These are phyloP conservation scores for Drosophila burlai DNA, from an alignment of 1,140 invertebrate genomes.

Conservation along the genomic window DNA sequence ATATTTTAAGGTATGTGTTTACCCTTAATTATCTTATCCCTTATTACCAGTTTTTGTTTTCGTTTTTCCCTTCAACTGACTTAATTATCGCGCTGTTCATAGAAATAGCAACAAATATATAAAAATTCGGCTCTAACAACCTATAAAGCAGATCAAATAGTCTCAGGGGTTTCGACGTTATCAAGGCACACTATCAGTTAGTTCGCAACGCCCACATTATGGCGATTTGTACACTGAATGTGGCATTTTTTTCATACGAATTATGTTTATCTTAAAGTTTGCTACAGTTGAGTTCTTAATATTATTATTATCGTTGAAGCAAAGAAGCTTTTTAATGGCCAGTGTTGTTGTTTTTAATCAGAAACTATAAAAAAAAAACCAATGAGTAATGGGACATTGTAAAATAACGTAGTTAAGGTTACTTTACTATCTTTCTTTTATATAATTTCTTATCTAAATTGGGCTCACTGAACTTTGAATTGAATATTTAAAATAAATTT, in stretches of 20 bases:
- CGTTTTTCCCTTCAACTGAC: neutral
- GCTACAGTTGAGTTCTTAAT: neutral
- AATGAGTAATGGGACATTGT: neutral
- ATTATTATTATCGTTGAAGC: neutral
- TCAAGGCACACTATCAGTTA: slow-evolving; percentile 11
- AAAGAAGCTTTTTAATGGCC: neutral
- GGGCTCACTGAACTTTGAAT: neutral
- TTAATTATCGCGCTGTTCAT: slow-evolving; percentile 35
- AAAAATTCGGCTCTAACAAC: slow-evolving; percentile 3
- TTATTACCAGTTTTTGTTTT: neutral
- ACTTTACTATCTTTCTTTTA: neutral
- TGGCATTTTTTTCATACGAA: slow-evolving; percentile 5
- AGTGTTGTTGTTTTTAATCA: neutral
- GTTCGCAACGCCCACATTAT: slow-evolving; percentile 25
- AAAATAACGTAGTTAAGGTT: neutral
- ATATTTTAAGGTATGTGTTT: neutral
- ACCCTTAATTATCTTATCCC: neutral
- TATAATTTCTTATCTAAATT: neutral
- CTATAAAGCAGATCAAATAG: neutral
- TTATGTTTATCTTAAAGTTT: slow-evolving; percentile 15
- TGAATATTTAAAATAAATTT: neutral
- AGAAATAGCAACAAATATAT: slow-evolving; percentile 35
- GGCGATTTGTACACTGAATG: slow-evolving; percentile 4
- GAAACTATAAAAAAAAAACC: neutral
- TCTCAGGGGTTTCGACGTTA: slow-evolving; percentile 8